Evolutionary conservation across 2,113 vertebrate genomes (phyloP).

Genomic region (Rhizomys pruinosus): DNA sequence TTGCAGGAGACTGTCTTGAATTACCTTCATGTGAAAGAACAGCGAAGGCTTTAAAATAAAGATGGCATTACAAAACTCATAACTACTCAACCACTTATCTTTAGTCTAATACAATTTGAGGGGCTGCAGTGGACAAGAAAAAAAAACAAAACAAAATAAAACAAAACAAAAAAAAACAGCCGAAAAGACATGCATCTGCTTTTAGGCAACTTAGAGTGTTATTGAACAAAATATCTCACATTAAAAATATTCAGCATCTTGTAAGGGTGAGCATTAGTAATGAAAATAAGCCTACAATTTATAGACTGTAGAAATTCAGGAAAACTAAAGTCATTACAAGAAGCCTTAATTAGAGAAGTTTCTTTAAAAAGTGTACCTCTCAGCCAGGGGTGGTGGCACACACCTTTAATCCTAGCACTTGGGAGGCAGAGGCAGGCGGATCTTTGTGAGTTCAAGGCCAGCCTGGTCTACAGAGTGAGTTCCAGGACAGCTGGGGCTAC

Average conservation of each 20-base stretch:
- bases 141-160: background rate
- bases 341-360: background rate
- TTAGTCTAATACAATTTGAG: background rate
- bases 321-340: background rate
- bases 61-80: background rate
- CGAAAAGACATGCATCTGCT: background rate
- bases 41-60: conserved; percentile 38
- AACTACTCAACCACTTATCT: conserved; percentile 15
- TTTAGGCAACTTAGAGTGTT: background rate
- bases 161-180: background rate
- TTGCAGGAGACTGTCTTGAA: background rate
- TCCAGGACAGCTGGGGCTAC: too few relatives aligned
- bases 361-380: background rate
- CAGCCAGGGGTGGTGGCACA: too few relatives aligned
- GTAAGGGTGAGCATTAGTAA: background rate
- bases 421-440: too few relatives aligned
- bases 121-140: background rate
- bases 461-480: too few relatives aligned
- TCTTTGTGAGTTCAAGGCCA: too few relatives aligned
- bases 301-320: conserved; percentile 25
- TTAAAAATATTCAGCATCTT: background rate
- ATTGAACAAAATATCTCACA: background rate
- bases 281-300: background rate
- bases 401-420: too few relatives aligned
- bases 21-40: conserved; percentile 40